These are phyloP conservation scores for Oncorhynchus gorbuscha DNA, from an alignment of 2,113 vertebrate genomes.

Conservation along the genomic window DNA sequence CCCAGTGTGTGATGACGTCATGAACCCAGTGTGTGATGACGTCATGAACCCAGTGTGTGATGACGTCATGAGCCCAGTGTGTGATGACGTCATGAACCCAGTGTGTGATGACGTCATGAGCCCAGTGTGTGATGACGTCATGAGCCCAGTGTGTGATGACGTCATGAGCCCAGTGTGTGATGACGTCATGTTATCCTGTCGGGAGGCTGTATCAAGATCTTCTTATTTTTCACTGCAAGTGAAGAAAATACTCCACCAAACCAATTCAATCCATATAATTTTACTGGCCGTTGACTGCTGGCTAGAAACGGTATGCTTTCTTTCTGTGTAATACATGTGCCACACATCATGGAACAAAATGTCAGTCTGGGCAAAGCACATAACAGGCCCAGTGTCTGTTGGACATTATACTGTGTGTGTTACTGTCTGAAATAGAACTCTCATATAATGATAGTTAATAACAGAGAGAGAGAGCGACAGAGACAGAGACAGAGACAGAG, in stretches of 20 bases:
- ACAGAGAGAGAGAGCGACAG: not conserved
- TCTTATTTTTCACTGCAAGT: too few species aligned
- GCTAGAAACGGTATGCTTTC: not conserved
- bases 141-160: too few species aligned
- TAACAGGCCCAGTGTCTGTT: constrained; percentile 13
- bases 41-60: too few species aligned
- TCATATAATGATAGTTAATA: constrained; percentile 51
- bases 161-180: not conserved
- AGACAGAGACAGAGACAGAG: not conserved
- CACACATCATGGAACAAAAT: not conserved
- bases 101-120: too few species aligned
- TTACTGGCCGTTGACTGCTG: not conserved
- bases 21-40: too few species aligned
- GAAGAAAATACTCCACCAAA: not conserved
- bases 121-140: too few species aligned
- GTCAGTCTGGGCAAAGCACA: not conserved
- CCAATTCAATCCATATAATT: too few species aligned
- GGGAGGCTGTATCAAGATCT: too few species aligned
- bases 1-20: too few species aligned
- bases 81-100: too few species aligned
- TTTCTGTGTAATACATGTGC: not conserved
- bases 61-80: too few species aligned
- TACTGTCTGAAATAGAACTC: constrained; percentile 18
- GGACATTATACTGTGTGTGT: constrained; percentile 3
- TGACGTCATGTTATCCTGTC: not conserved